Percentiles rank a stretch among this genome's conserved stretches.
These are phyloP conservation scores for Iselma pallidipennis DNA, from an alignment of 2,888 invertebrate species.

Conservation along the genomic window DNA sequence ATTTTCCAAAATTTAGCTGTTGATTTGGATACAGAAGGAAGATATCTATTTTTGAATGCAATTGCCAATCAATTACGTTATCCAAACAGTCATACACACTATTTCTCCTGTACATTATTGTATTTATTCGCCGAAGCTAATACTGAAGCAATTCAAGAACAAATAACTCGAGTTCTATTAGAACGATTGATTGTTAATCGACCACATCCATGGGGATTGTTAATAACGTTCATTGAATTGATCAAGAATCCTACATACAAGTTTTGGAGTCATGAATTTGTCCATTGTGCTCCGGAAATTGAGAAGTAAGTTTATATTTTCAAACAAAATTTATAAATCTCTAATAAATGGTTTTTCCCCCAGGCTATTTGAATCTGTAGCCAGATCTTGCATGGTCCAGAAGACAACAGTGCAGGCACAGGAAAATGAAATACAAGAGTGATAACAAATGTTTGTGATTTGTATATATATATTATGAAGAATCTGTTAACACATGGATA, in stretches of 20 bases:
- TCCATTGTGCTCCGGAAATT: conserved; percentile 99
- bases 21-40: conserved; percentile 96
- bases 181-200: conserved; percentile 97
- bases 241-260: conserved; percentile 98
- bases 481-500: conserved; percentile 19
- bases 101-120: conserved; percentile 96
- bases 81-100: conserved; percentile 99
- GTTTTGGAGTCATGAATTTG: conserved; percentile 99
- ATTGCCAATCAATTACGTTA: conserved; percentile 98
- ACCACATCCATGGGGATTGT: conserved; percentile 98
- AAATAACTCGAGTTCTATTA: conserved; percentile 93
- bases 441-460: conserved; percentile 51
- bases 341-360: neutral
- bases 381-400: conserved; percentile 91
- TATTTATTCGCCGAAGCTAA: conserved; percentile 98
- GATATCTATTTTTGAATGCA: conserved; percentile 96
- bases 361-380: conserved; percentile 95
- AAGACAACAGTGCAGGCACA: conserved; percentile 69
- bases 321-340: neutral
- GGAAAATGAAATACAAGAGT: conserved; percentile 71
- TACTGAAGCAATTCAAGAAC: conserved; percentile 97
- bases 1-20: conserved; percentile 99
- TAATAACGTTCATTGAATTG: conserved; percentile 98
- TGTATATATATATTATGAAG: conserved; percentile 42
- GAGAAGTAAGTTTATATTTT: conserved; percentile 78